Conservation (phyloP, 2,888 invertebrate species). For the Biston betularia region DNA sequence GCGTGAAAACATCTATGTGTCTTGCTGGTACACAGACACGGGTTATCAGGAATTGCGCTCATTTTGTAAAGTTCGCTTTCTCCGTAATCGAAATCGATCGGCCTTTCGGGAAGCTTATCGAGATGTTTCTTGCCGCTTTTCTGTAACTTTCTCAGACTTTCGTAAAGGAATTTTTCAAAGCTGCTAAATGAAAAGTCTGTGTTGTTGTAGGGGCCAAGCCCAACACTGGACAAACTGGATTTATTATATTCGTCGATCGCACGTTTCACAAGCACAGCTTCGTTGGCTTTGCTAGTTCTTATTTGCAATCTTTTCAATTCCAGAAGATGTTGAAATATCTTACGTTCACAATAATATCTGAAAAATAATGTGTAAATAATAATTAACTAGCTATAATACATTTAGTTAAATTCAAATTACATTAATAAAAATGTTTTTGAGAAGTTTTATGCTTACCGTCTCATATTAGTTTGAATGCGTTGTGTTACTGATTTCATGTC, state of each 20-base stretch:
- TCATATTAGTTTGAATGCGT: constrained; percentile 94
- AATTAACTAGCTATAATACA: neutral
- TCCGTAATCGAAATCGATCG: constrained; percentile 82
- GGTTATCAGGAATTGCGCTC: constrained; percentile 89
- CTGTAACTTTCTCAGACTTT: constrained; percentile 92
- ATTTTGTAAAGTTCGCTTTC: constrained; percentile 87
- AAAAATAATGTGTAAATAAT: constrained; percentile 47
- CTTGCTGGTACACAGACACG: constrained; percentile 93
- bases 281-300: constrained; percentile 94
- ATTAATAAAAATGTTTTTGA: constrained; percentile 23
- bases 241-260: constrained; percentile 94
- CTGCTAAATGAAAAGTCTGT: constrained; percentile 90
- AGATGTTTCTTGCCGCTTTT: constrained; percentile 88
- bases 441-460: constrained; percentile 85
- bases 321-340: constrained; percentile 96
- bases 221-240: constrained; percentile 89
- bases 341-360: constrained; percentile 95
- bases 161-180: constrained; percentile 96
- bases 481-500: constrained; percentile 95
- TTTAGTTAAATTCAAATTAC: constrained; percentile 2
- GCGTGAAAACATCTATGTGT: constrained; percentile 97
- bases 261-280: constrained; percentile 94
- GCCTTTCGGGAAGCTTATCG: constrained; percentile 86
- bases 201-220: constrained; percentile 87
- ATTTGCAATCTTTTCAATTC: constrained; percentile 97